phyloP scores from a whole-genome alignment of 2,113 vertebrate species.

The Oreochromis niloticus region DNA sequence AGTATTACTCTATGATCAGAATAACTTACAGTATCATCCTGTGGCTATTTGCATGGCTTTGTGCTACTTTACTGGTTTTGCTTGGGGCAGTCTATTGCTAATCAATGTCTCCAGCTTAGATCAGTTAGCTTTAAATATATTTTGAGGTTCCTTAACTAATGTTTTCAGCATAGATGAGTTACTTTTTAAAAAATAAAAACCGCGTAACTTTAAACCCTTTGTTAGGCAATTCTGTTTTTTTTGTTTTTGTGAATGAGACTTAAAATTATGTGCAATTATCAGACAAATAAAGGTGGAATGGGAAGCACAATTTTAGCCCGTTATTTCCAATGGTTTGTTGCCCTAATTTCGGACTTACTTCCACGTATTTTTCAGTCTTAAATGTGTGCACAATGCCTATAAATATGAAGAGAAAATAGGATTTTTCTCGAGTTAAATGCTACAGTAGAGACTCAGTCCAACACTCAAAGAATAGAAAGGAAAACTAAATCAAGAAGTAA shows the following conservation, averaged over 20 bases:
- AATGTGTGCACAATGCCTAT: background rate
- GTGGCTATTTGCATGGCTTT: background rate
- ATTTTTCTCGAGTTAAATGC: background rate
- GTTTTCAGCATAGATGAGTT: background rate
- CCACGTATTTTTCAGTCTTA: background rate
- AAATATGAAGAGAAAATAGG: background rate
- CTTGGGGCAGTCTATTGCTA: background rate
- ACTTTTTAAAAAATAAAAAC: background rate
- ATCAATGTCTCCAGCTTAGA: background rate
- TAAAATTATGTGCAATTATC: background rate
- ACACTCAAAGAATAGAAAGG: background rate
- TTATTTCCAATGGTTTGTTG: background rate
- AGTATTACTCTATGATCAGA: background rate
- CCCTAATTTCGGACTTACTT: background rate
- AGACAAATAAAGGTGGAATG: background rate
- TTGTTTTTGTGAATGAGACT: background rate
- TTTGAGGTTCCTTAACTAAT: background rate
- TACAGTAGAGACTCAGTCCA: background rate
- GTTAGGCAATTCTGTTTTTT: fast-evolving
- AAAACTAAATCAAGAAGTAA: background rate
- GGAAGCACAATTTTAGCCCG: background rate
- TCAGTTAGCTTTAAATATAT: background rate
- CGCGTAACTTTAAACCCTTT: background rate
- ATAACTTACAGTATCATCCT: background rate
- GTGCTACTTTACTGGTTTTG: background rate